Evolutionary conservation across 2,888 invertebrate genomes (phyloP).

Genomic region (Kryphioiulus occultus): DNA sequence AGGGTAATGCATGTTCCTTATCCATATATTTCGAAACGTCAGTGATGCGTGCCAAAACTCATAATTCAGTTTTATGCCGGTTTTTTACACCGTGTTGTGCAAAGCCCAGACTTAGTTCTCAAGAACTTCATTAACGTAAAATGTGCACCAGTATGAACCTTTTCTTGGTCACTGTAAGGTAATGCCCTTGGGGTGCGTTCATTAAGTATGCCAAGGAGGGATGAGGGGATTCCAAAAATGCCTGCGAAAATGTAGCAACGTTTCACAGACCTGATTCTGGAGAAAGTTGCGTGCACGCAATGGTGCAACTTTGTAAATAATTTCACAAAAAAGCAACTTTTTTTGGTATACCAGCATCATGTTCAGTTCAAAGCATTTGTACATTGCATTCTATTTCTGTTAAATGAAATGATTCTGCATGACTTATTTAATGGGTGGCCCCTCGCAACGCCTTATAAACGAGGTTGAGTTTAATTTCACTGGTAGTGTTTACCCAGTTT

Average conservation of each 20-base stretch:
- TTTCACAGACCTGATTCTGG: background rate
- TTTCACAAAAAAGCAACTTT: no score
- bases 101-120: background rate
- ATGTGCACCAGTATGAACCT: background rate
- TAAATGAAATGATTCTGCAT: no score
- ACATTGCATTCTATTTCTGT: no score
- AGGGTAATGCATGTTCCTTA: background rate
- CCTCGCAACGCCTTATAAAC: no score
- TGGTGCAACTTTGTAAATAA: background rate
- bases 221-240: background rate
- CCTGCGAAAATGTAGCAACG: background rate
- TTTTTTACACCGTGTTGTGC: background rate
- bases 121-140: background rate
- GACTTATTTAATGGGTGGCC: no score
- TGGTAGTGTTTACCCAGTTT: background rate
- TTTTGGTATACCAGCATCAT: no score
- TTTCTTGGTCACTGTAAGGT: background rate
- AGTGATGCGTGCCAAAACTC: background rate
- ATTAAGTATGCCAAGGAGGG: constrained; percentile 19
- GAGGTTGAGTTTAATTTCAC: background rate
- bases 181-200: background rate
- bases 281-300: background rate
- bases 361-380: no score
- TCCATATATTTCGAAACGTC: background rate
- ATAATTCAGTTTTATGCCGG: background rate